Percentiles rank a stretch among this genome's conserved stretches.
Evolutionary conservation across 2,113 vertebrate species (phyloP).

Genomic region (Amazona vittata): DNA sequence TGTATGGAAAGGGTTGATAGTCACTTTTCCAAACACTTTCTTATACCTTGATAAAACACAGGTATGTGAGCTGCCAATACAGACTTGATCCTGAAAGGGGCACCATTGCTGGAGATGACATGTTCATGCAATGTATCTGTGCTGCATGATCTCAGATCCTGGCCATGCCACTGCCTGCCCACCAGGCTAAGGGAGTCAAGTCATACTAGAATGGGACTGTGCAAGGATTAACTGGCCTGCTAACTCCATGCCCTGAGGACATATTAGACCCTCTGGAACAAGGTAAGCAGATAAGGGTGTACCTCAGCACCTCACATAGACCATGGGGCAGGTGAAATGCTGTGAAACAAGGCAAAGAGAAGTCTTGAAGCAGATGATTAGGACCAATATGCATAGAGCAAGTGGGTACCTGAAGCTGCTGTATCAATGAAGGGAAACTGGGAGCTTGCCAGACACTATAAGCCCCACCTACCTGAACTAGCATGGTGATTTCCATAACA

Average conservation of each 20-base stretch:
- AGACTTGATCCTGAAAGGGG: not conserved
- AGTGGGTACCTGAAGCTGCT: not conserved
- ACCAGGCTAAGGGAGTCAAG: not conserved
- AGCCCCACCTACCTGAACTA: not conserved
- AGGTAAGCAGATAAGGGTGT: not conserved
- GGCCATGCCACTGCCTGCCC: not conserved
- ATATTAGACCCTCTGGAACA: not conserved
- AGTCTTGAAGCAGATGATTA: not conserved
- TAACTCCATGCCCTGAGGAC: not conserved
- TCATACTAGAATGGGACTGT: not conserved
- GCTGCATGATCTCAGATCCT: not conserved
- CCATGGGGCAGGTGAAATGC: not conserved
- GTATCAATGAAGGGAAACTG: not conserved
- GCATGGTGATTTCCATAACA: not conserved
- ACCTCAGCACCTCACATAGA: not conserved
- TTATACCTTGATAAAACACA: not conserved
- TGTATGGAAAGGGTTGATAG: not conserved
- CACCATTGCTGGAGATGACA: not conserved
- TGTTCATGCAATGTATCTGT: not conserved
- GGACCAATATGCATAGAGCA: too few species aligned
- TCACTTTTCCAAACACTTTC: not conserved
- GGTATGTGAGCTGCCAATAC: not conserved
- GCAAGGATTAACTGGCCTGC: not conserved
- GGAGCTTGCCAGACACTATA: accelerated
- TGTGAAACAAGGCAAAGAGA: not conserved